These are phyloP conservation scores for Adelosebastes latens DNA, from an alignment of 2,797 vertebrate species.

Conservation along the genomic window DNA sequence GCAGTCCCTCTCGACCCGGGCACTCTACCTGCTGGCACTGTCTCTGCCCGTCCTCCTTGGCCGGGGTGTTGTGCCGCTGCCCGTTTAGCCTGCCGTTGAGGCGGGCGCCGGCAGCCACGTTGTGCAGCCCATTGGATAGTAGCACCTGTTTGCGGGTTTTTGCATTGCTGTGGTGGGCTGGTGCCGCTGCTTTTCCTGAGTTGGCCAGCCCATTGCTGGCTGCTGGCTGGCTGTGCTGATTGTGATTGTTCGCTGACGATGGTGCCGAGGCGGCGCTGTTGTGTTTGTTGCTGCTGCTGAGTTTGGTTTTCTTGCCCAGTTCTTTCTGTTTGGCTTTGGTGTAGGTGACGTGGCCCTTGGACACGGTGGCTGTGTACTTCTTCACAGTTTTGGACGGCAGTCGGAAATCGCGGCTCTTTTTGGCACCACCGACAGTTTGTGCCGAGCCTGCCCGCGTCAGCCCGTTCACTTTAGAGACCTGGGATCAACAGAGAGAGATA, in stretches of 20 bases:
- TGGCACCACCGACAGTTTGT: constrained; percentile 91
- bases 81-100: constrained; percentile 94
- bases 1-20: constrained; percentile 91
- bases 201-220: constrained; percentile 85
- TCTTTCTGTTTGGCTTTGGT: constrained; percentile 99
- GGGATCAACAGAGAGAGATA: constrained; percentile 10
- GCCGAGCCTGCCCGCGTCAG: constrained; percentile 91
- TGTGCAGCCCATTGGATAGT: constrained; percentile 93
- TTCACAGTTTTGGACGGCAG: constrained; percentile 99
- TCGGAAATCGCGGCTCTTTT: constrained; percentile 96
- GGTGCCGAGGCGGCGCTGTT: constrained; percentile 81
- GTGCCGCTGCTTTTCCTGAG: constrained; percentile 94
- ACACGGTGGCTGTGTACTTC: constrained; percentile 98
- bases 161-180: constrained; percentile 98
- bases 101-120: constrained; percentile 77
- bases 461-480: constrained; percentile 97
- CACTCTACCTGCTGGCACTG: constrained; percentile 88
- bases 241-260: constrained; percentile 85
- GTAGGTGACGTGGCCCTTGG: constrained; percentile 99
- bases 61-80: constrained; percentile 89
- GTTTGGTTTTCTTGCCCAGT: constrained; percentile 99
- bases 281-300: constrained; percentile 96
- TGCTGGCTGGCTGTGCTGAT: constrained; percentile 82
- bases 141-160: constrained; percentile 99
- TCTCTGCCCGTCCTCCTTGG: constrained; percentile 88